phyloP scores from a whole-genome alignment of 2,113 vertebrate species.

The Grammomys surdaster region DNA sequence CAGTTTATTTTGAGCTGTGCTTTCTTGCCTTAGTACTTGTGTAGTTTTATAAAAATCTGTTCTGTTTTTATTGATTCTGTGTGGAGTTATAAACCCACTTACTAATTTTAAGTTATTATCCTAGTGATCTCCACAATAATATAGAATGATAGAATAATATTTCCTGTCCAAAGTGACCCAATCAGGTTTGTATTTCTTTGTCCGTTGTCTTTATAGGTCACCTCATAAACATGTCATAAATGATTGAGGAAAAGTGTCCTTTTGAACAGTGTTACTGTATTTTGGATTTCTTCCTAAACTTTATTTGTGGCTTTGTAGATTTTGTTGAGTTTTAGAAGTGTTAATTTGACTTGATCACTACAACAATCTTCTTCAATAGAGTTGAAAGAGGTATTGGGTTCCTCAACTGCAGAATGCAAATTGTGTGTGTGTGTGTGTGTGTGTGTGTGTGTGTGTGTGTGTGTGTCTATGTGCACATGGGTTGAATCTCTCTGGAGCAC shows the following conservation, averaged over 20 bases:
- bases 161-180: conserved; percentile 25
- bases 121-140: neutral
- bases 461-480: neutral
- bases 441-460: neutral
- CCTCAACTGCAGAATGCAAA: neutral
- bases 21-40: neutral
- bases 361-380: neutral
- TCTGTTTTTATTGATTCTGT: neutral
- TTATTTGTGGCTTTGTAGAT: neutral
- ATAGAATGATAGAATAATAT: neutral
- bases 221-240: neutral
- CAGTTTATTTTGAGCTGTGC: neutral
- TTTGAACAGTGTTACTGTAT: conserved; percentile 9
- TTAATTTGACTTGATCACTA: conserved; percentile 16
- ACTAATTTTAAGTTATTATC: conserved; percentile 19
- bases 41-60: neutral
- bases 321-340: neutral
- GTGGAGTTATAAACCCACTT: neutral
- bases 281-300: neutral
- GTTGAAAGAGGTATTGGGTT: neutral
- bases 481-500: neutral
- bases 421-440: neutral
- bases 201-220: neutral
- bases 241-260: neutral
- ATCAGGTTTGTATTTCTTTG: conserved; percentile 3